phyloP scores from a whole-genome alignment of 2,888 invertebrate genomes.

The Agonopterix heracliana region DNA sequence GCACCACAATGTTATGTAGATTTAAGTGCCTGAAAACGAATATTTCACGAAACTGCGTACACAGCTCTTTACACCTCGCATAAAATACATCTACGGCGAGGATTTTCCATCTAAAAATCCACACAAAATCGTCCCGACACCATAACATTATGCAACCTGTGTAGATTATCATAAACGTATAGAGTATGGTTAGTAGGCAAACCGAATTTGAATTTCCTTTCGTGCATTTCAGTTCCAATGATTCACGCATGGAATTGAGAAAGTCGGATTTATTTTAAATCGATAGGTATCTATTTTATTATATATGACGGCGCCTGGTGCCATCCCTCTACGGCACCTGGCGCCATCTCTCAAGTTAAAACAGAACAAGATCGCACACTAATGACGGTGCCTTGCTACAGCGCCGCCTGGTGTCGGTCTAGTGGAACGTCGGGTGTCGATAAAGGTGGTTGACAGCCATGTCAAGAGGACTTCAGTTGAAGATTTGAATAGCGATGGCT shows the following conservation, averaged over 20 bases:
- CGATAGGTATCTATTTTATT: too few species aligned
- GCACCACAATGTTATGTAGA: constrained; percentile 2
- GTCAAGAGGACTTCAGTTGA: too few species aligned
- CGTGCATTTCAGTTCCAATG: not conserved
- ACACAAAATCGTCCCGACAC: constrained; percentile 38
- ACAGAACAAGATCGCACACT: too few species aligned
- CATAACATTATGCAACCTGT: constrained; percentile 66
- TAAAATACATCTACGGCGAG: constrained; percentile 46
- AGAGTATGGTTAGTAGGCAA: constrained; percentile 33
- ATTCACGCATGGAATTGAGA: not conserved
- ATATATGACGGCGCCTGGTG: too few species aligned
- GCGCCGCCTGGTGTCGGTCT: too few species aligned
- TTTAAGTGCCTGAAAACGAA: constrained; percentile 1
- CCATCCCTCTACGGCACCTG: too few species aligned
- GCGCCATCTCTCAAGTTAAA: too few species aligned
- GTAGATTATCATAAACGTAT: constrained; percentile 67
- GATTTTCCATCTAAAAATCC: constrained; percentile 54
- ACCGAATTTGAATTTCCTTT: constrained; percentile 17
- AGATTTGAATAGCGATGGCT: too few species aligned
- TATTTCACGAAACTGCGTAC: constrained; percentile 15
- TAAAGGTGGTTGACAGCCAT: too few species aligned
- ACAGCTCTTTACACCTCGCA: constrained; percentile 19
- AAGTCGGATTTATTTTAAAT: not conserved
- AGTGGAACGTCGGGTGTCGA: too few species aligned
- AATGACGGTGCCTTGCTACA: too few species aligned